Percentiles rank a stretch among this genome's conserved stretches.
phyloP scores from a whole-genome alignment of 2,113 vertebrate genomes.

The Salvator merianae region DNA sequence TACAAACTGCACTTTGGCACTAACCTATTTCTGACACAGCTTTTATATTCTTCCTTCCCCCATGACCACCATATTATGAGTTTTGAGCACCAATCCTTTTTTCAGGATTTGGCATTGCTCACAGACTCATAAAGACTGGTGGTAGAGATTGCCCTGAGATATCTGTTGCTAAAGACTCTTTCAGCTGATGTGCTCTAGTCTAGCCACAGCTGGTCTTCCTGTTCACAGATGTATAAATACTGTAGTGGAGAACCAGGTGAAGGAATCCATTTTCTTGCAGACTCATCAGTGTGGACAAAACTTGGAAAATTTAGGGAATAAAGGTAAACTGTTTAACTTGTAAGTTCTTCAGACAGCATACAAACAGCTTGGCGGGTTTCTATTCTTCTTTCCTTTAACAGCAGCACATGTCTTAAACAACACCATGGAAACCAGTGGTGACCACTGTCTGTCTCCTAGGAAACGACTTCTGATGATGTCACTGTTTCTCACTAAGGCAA shows the following conservation, averaged over 20 bases:
- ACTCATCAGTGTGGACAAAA: not conserved
- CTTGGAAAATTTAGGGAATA: constrained; percentile 43
- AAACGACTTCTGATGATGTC: constrained; percentile 79
- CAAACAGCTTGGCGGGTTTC: constrained; percentile 44
- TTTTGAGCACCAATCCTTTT: too few species aligned
- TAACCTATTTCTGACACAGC: too few species aligned
- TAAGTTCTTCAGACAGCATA: constrained; percentile 54
- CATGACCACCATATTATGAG: too few species aligned
- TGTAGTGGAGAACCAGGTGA: not conserved
- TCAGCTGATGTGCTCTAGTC: not conserved
- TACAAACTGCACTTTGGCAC: too few species aligned
- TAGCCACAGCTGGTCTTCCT: not conserved
- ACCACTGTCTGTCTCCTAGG: constrained; percentile 66
- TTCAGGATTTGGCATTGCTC: too few species aligned
- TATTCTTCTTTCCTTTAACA: constrained; percentile 41
- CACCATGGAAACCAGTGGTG: constrained; percentile 80
- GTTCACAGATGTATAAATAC: not conserved
- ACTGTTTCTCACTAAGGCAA: constrained; percentile 26
- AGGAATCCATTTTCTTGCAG: not conserved
- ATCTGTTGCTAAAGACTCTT: not conserved
- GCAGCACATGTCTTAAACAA: constrained; percentile 55
- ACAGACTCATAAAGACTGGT: too few species aligned
- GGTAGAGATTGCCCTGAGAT: too few species aligned
- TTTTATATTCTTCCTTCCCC: too few species aligned
- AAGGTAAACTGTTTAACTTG: constrained; percentile 59